A percentile compares a stretch with the other conserved stretches of the same genome.
phyloP scores from a whole-genome alignment of 2,797 vertebrate genomes.

The Sitta carolinensis region DNA sequence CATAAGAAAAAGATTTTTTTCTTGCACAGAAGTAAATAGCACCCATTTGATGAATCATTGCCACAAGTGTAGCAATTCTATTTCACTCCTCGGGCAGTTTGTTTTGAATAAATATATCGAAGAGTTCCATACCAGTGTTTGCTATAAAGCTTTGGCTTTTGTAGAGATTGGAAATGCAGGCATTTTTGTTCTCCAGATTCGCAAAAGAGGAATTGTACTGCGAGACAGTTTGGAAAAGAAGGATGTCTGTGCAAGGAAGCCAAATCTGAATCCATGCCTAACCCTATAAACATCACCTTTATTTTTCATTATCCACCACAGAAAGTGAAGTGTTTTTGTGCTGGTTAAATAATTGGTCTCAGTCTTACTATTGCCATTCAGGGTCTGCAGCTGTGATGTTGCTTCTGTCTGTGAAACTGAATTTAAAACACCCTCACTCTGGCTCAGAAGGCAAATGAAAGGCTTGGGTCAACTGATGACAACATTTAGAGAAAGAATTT shows the following conservation, averaged over 20 bases:
- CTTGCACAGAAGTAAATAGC: neutral
- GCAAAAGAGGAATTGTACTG: neutral
- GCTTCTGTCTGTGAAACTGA: neutral
- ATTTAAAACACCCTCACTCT: neutral
- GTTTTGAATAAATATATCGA: constrained; percentile 7
- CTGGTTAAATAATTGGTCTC: neutral
- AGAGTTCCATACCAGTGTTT: neutral
- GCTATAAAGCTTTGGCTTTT: neutral
- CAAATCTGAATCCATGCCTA: neutral
- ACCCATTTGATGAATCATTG: neutral
- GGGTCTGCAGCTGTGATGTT: neutral
- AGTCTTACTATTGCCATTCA: neutral
- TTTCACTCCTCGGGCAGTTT: neutral
- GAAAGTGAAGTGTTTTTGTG: neutral
- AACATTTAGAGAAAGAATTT: neutral
- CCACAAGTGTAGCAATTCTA: neutral
- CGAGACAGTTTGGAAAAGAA: neutral
- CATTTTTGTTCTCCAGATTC: neutral
- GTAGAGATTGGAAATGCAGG: neutral
- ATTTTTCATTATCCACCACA: neutral
- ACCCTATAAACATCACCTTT: neutral
- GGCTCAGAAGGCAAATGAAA: neutral
- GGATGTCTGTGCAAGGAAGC: neutral
- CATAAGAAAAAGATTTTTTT: neutral
- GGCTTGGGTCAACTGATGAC: neutral